phyloP scores from a whole-genome alignment of 2,888 invertebrate genomes.

The Chalcis sispes region DNA sequence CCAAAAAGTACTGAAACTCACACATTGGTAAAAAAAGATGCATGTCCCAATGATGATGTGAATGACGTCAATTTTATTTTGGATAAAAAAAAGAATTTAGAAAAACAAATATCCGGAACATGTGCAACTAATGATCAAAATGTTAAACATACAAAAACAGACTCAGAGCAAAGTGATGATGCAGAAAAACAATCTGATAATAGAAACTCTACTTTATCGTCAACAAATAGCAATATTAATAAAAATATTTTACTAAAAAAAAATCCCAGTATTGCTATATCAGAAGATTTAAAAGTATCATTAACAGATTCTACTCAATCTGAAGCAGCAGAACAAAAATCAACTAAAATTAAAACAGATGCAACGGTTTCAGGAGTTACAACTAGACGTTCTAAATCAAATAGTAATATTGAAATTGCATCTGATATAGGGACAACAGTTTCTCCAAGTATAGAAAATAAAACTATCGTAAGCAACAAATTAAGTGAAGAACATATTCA shows the following conservation, averaged over 20 bases:
- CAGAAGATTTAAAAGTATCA: neutral
- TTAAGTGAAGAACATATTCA: neutral
- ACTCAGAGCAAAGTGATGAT: conserved; percentile 2
- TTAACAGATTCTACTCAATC: neutral
- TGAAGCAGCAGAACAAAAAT: conserved; percentile 1
- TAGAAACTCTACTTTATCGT: neutral
- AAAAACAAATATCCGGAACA: neutral
- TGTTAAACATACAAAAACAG: neutral
- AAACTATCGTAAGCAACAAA: neutral
- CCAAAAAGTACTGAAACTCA: neutral
- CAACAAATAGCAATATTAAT: conserved; percentile 1
- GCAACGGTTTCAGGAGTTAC: conserved; percentile 21
- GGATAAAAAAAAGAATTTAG: neutral
- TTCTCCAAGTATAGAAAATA: neutral
- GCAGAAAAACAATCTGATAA: neutral
- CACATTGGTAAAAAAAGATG: neutral
- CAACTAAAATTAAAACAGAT: neutral
- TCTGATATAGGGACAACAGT: neutral
- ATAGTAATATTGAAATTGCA: neutral
- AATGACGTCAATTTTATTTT: neutral
- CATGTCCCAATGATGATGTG: no score
- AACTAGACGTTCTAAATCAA: conserved; percentile 47
- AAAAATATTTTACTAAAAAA: neutral
- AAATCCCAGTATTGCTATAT: neutral
- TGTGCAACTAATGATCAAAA: neutral